Conservation (phyloP, 2,797 vertebrate genomes). For the Labeo calbasu region DNA sequence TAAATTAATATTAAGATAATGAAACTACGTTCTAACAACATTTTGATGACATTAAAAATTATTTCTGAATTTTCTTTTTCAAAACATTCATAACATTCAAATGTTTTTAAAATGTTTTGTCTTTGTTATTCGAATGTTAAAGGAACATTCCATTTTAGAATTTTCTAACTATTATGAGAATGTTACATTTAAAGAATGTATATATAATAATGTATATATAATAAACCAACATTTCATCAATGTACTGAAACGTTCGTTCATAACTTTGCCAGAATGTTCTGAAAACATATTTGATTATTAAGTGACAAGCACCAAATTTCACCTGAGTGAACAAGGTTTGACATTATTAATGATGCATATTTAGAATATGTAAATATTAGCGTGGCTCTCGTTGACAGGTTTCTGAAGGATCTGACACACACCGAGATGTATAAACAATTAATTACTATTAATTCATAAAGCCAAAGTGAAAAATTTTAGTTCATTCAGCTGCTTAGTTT, state of each 20-base stretch:
- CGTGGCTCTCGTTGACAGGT: background rate
- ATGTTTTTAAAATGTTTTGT: background rate
- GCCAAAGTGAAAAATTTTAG: background rate
- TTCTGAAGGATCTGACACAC: background rate
- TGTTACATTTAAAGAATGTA: background rate
- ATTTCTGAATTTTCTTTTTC: background rate
- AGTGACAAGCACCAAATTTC: background rate
- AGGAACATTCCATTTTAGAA: background rate
- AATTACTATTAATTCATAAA: background rate
- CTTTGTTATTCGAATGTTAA: background rate
- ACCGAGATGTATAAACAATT: background rate
- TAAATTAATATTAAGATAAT: background rate
- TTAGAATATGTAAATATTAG: background rate
- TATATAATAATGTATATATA: too few species aligned
- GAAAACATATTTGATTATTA: background rate
- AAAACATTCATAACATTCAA: background rate
- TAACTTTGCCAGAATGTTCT: background rate
- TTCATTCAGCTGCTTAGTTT: background rate
- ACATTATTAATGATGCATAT: background rate
- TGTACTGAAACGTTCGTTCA: background rate
- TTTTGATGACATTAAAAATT: background rate
- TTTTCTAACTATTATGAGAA: background rate
- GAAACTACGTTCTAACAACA: background rate
- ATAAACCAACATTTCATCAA: background rate
- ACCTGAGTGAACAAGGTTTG: background rate